These are phyloP conservation scores for Gobio occitaniae DNA, from an alignment of 2,797 vertebrate species.

Conservation along the genomic window DNA sequence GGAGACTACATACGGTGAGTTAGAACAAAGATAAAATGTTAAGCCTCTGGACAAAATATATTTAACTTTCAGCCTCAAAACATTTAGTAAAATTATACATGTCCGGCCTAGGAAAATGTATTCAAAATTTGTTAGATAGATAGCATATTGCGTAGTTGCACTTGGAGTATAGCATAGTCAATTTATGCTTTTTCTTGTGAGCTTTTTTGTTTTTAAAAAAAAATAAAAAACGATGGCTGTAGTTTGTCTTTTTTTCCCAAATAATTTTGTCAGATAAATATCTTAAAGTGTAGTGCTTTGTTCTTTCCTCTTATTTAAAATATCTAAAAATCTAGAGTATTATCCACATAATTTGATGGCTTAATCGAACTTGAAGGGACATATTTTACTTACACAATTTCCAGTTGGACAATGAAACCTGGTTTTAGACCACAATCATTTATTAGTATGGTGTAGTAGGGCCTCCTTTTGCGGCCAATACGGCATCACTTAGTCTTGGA, in stretches of 20 bases:
- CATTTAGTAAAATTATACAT: background rate
- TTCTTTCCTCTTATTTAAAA: too few species aligned
- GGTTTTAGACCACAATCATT: background rate
- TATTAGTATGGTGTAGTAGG: background rate
- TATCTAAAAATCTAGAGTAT: too few species aligned
- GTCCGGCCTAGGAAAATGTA: background rate
- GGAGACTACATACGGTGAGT: slow-evolving; percentile 95
- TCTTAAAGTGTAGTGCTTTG: too few species aligned
- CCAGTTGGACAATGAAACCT: background rate
- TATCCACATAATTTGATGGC: too few species aligned
- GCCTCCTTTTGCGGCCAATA: background rate
- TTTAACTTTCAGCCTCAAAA: background rate
- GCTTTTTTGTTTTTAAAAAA: too few species aligned
- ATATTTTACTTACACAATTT: background rate
- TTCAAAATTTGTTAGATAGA: too few species aligned
- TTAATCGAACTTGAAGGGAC: too few species aligned
- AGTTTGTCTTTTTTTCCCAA: too few species aligned
- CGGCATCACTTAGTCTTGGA: background rate
- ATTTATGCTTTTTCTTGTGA: too few species aligned
- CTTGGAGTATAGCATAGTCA: background rate
- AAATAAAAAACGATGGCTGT: too few species aligned
- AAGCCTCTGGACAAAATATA: background rate
- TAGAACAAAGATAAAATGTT: background rate
- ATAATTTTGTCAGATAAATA: too few species aligned
- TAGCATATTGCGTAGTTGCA: background rate